Evolutionary conservation across 2,113 vertebrate species (phyloP).

Genomic region (Oplegnathus fasciatus): DNA sequence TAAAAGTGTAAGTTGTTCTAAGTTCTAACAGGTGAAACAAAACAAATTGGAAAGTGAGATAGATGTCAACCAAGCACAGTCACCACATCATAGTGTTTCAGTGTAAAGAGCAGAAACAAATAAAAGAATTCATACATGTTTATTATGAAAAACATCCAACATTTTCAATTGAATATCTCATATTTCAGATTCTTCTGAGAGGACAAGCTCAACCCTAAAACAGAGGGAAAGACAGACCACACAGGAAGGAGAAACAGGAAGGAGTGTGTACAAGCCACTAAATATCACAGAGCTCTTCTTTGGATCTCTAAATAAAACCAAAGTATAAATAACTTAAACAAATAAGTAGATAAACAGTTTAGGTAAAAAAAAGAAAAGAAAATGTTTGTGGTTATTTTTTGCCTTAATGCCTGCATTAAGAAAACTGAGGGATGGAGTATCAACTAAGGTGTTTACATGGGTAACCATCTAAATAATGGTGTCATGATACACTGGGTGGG

Average conservation of each 20-base stretch:
- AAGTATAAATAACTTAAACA: slow-evolving; percentile 93
- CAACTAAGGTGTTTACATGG: slow-evolving; percentile 8
- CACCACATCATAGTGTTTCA: not conserved
- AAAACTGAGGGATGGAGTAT: slow-evolving; percentile 76
- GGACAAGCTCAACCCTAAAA: slow-evolving; percentile 74
- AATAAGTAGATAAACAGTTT: slow-evolving; percentile 76
- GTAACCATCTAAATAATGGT: not conserved
- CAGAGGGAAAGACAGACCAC: slow-evolving; percentile 83
- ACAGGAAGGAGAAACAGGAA: slow-evolving; percentile 77
- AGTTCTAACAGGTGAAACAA: not conserved
- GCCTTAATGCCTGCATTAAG: slow-evolving; percentile 99
- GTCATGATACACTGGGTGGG: not conserved
- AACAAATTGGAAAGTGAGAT: not conserved
- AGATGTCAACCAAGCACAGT: not conserved
- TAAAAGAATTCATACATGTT: slow-evolving; percentile 82
- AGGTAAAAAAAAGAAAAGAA: slow-evolving; percentile 68
- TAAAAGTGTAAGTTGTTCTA: not conserved
- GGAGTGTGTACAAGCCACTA: slow-evolving; percentile 79
- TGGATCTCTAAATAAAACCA: slow-evolving; percentile 74
- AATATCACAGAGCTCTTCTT: slow-evolving; percentile 88
- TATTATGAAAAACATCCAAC: slow-evolving; percentile 91
- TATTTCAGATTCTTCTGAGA: slow-evolving; percentile 76
- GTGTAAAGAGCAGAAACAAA: slow-evolving; percentile 12
- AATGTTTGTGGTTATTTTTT: slow-evolving; percentile 71
- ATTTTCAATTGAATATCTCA: slow-evolving; percentile 83